A percentile compares a stretch with the other conserved stretches of the same genome.
phyloP scores from a whole-genome alignment of 2,888 invertebrate genomes.

The Drosophila neoperkinsi region DNA sequence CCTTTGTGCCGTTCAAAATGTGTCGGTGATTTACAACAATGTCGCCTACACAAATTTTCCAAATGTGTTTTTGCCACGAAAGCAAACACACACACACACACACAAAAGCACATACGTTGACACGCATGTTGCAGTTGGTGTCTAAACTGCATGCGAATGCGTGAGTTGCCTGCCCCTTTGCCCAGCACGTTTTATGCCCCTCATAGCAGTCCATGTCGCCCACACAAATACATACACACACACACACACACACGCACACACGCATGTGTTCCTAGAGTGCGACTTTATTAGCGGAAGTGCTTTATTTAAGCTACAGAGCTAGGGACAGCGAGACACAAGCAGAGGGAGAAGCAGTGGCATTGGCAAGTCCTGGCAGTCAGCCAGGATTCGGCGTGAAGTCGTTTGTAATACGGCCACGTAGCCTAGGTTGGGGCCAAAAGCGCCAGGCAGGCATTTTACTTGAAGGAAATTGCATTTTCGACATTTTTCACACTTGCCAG shows the following conservation, averaged over 20 bases:
- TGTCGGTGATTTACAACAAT: conserved; percentile 79
- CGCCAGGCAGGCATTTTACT: conserved; percentile 82
- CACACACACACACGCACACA: conserved; percentile 19
- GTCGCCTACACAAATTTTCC: conserved; percentile 76
- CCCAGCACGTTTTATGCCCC: conserved; percentile 32
- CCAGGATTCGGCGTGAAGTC: conserved; percentile 66
- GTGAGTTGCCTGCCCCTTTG: conserved; percentile 43
- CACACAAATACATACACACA: conserved; percentile 24
- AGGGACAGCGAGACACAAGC: conserved; percentile 13
- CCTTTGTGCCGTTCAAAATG: conserved; percentile 63
- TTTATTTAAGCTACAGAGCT: conserved; percentile 77
- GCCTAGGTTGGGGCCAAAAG: conserved; percentile 62
- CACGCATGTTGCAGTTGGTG: conserved; percentile 73
- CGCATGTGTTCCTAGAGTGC: conserved; percentile 57
- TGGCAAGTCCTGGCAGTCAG: conserved; percentile 53
- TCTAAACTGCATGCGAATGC: conserved; percentile 59
- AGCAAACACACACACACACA: conserved; percentile 59
- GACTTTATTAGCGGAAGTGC: conserved; percentile 82
- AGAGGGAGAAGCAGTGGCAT: conserved; percentile 1
- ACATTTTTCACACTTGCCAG: conserved; percentile 78
- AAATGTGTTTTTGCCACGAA: conserved; percentile 80
- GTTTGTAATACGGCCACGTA: conserved; percentile 78
- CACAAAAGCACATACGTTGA: conserved; percentile 52
- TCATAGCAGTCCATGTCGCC: conserved; percentile 4
- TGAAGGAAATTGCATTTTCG: conserved; percentile 81